Evolutionary conservation across 2,797 vertebrate genomes (phyloP).

Genomic region (Sebastes hubbsi): DNA sequence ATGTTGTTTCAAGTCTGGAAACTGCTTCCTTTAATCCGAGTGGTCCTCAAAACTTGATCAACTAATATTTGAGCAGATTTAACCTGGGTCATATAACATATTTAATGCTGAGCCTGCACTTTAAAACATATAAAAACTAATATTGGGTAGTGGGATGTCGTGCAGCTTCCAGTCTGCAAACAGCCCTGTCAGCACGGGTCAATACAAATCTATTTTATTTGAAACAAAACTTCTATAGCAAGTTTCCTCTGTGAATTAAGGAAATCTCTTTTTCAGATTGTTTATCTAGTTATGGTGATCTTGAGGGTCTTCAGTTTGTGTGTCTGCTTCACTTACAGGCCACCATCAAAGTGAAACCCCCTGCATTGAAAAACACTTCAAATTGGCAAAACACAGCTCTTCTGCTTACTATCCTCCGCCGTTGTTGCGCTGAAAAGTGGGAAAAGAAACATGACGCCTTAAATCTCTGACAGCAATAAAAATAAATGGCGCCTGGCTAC

Average conservation of each 20-base stretch:
- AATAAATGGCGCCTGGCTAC: slow-evolving; percentile 87
- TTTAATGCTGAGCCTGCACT: slow-evolving; percentile 55
- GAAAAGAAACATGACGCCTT: slow-evolving; percentile 82
- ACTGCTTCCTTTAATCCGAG: slow-evolving; percentile 14
- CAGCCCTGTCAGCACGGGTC: slow-evolving; percentile 54
- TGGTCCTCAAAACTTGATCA: slow-evolving; percentile 37
- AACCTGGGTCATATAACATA: background rate
- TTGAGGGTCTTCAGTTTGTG: background rate
- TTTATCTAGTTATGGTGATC: slow-evolving; percentile 29
- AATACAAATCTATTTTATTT: slow-evolving; percentile 59
- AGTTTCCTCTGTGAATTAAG: slow-evolving; percentile 37
- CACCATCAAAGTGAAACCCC: slow-evolving; percentile 17
- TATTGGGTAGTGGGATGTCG: background rate
- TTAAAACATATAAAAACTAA: slow-evolving; percentile 20
- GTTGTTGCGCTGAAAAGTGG: slow-evolving; percentile 52
- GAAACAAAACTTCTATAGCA: slow-evolving; percentile 38
- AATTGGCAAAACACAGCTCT: slow-evolving; percentile 27
- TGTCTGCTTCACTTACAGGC: slow-evolving; percentile 21
- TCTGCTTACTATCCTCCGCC: slow-evolving; percentile 18
- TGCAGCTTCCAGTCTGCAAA: background rate
- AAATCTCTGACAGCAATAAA: slow-evolving; percentile 90
- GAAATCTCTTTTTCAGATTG: background rate
- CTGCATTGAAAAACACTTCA: slow-evolving; percentile 11
- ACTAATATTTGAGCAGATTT: slow-evolving; percentile 34
- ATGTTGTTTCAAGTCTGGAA: slow-evolving; percentile 7